Conservation (phyloP, 2,113 vertebrate species). For the Petaurus breviceps region DNA sequence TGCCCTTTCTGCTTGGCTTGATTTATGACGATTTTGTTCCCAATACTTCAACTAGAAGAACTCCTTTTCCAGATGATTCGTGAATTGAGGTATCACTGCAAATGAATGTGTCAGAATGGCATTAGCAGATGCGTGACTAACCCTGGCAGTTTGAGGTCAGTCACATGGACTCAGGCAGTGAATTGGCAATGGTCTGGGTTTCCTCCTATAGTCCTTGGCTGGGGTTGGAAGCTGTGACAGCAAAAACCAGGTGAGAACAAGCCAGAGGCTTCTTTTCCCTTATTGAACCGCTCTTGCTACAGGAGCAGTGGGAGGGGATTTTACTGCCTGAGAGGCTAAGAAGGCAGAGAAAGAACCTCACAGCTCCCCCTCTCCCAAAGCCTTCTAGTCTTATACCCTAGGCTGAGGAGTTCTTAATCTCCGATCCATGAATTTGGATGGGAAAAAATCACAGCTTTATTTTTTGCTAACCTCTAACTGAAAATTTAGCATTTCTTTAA, state of each 20-base stretch:
- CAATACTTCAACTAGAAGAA: background rate
- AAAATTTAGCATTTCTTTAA: background rate
- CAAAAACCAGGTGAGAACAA: background rate
- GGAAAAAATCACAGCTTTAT: background rate
- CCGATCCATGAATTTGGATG: background rate
- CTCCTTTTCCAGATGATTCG: background rate
- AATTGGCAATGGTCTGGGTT: background rate
- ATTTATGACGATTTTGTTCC: background rate
- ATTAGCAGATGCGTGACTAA: background rate
- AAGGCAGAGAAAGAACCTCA: background rate
- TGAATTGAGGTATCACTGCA: background rate
- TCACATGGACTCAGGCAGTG: background rate
- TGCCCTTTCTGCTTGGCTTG: background rate
- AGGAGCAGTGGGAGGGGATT: background rate
- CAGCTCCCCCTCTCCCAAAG: background rate
- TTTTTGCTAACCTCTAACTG: background rate
- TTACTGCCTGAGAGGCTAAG: background rate
- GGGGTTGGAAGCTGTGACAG: background rate
- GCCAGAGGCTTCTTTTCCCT: background rate
- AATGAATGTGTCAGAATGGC: background rate
- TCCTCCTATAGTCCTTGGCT: background rate
- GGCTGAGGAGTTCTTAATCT: background rate
- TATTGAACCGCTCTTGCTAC: background rate
- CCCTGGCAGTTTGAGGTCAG: background rate
- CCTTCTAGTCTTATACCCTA: background rate